These are phyloP conservation scores for Poicephalus gulielmi DNA, from an alignment of 2,113 vertebrate species.

Conservation along the genomic window DNA sequence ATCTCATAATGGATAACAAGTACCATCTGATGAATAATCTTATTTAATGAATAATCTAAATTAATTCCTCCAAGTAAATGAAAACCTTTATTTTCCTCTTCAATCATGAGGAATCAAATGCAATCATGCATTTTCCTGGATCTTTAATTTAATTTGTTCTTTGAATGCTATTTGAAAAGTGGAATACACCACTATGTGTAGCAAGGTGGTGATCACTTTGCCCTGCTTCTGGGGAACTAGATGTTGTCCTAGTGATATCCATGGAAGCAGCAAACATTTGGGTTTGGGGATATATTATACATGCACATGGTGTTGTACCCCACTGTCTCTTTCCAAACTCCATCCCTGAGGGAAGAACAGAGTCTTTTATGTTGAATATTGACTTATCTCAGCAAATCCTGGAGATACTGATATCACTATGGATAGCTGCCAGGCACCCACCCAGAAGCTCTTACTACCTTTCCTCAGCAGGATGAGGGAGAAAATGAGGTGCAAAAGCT, in stretches of 20 bases:
- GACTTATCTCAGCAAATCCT: neutral
- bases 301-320: rapidly evolving
- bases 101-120: neutral
- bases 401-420: neutral
- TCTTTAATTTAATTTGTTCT: neutral
- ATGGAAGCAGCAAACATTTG: neutral
- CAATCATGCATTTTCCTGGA: neutral
- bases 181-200: neutral
- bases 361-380: neutral
- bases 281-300: neutral
- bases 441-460: rapidly evolving
- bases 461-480: neutral
- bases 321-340: neutral
- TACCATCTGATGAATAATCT: neutral
- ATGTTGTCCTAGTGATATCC: neutral
- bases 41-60: neutral
- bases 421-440: neutral
- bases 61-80: neutral
- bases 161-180: neutral
- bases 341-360: neutral
- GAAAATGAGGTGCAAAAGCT: neutral
- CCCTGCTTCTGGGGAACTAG: neutral
- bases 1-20: neutral
- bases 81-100: neutral
- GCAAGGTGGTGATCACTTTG: neutral